Percentiles rank a stretch among this genome's conserved stretches.
These are phyloP conservation scores for Drosophila basisetae DNA, from an alignment of 2,888 invertebrate species.

Conservation along the genomic window DNA sequence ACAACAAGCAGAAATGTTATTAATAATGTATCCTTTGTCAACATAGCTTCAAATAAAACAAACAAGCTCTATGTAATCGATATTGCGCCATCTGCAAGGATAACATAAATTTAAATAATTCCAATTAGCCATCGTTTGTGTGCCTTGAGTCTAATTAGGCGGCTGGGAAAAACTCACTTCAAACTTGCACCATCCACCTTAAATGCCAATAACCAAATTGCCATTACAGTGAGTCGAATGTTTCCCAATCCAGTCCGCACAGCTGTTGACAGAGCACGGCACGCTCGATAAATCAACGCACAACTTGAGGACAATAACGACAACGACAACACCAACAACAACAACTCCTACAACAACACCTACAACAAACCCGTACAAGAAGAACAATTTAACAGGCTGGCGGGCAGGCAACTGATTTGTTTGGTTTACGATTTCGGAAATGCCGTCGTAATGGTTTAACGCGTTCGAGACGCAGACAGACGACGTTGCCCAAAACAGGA, in stretches of 20 bases:
- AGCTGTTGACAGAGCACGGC: constrained; percentile 50
- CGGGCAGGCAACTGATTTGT: constrained; percentile 56
- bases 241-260: constrained; percentile 43
- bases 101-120: constrained; percentile 26
- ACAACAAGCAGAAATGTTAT: background rate
- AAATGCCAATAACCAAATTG: constrained; percentile 29
- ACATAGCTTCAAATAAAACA: background rate
- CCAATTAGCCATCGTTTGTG: constrained; percentile 63
- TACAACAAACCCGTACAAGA: constrained; percentile 25
- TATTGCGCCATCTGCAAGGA: background rate
- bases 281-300: constrained; percentile 66
- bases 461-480: constrained; percentile 28
- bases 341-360: constrained; percentile 15
- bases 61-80: background rate
- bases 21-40: background rate
- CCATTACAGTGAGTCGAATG: constrained; percentile 16
- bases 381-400: constrained; percentile 5
- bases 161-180: constrained; percentile 33
- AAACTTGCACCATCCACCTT: constrained; percentile 34
- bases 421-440: constrained; percentile 57
- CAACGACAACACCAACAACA: constrained; percentile 31
- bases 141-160: constrained; percentile 49
- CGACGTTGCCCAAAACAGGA: constrained; percentile 12
- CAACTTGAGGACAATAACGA: constrained; percentile 28
- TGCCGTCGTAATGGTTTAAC: constrained; percentile 66